Evolutionary conservation across 2,888 invertebrate genomes (phyloP).

Genomic region (Minunthozetes semirufus): DNA sequence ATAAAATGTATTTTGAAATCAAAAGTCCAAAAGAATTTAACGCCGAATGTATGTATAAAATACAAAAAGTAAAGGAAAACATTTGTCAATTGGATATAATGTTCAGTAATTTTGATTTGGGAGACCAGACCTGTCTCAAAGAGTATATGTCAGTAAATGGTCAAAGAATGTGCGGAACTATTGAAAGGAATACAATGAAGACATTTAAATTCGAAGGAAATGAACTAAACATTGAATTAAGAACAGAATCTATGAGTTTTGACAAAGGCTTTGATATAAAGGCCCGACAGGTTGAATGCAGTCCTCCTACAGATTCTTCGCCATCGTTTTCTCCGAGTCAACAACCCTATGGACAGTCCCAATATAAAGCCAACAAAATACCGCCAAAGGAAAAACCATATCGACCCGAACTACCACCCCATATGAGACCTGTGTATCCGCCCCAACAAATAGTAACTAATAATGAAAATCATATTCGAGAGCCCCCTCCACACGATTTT

Average conservation of each 20-base stretch:
- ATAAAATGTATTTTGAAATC: slow-evolving; percentile 22
- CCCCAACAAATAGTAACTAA: background rate
- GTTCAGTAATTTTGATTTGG: slow-evolving; percentile 40
- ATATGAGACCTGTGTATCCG: background rate
- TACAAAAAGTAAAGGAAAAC: slow-evolving; percentile 38
- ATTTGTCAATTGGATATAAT: slow-evolving; percentile 41
- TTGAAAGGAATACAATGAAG: slow-evolving; percentile 32
- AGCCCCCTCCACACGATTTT: background rate
- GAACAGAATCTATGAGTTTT: background rate
- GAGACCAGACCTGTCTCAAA: slow-evolving; percentile 37
- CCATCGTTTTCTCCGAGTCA: background rate
- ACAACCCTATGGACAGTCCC: background rate
- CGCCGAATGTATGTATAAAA: slow-evolving; percentile 19
- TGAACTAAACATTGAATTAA: slow-evolving; percentile 4
- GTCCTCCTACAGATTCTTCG: background rate
- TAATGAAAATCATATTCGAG: background rate
- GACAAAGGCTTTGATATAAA: slow-evolving; percentile 31
- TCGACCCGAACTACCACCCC: background rate
- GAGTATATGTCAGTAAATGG: slow-evolving; percentile 41
- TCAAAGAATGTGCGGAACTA: slow-evolving; percentile 40
- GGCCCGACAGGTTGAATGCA: slow-evolving; percentile 38
- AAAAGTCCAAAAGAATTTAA: slow-evolving; percentile 17
- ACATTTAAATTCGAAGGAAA: slow-evolving; percentile 34
- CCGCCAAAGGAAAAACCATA: background rate
- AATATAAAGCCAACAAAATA: background rate